These are phyloP conservation scores for Nasua narica DNA, from an alignment of 2,797 vertebrate species.

Conservation along the genomic window DNA sequence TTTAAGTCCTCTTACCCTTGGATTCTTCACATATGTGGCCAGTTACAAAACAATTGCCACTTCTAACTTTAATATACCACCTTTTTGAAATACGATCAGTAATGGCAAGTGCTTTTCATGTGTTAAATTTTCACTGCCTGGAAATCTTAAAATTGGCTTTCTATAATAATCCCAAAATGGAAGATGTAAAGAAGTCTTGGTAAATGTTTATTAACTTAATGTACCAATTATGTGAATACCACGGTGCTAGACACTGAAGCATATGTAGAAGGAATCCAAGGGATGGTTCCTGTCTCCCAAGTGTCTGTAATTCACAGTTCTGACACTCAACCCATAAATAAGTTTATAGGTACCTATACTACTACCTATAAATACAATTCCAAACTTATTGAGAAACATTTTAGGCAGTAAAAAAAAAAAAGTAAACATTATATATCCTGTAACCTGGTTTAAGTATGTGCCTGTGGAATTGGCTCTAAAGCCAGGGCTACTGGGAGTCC, in stretches of 20 bases:
- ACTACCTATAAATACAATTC: neutral
- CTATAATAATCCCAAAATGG: neutral
- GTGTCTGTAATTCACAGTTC: neutral
- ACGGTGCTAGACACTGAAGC: neutral
- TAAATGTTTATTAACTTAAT: neutral
- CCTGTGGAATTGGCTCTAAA: neutral
- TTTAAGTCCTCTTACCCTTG: neutral
- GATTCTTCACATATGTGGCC: neutral
- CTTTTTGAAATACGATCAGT: neutral
- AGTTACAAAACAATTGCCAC: neutral
- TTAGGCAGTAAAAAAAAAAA: neutral
- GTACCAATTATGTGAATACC: too few relatives aligned
- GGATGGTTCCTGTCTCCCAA: neutral
- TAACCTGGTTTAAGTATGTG: neutral
- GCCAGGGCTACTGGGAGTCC: neutral
- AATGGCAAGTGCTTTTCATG: slow-evolving; percentile 31
- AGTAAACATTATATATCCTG: neutral
- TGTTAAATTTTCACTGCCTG: slow-evolving; percentile 8
- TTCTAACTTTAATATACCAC: neutral
- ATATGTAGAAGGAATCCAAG: neutral
- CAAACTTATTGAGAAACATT: neutral
- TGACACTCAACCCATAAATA: neutral
- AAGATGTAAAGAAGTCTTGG: neutral
- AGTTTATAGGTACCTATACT: neutral
- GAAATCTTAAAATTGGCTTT: slow-evolving; percentile 2